A percentile compares a stretch with the other conserved stretches of the same genome.
Conservation (phyloP, 2,888 invertebrate genomes). For the Baccha elongata region DNA sequence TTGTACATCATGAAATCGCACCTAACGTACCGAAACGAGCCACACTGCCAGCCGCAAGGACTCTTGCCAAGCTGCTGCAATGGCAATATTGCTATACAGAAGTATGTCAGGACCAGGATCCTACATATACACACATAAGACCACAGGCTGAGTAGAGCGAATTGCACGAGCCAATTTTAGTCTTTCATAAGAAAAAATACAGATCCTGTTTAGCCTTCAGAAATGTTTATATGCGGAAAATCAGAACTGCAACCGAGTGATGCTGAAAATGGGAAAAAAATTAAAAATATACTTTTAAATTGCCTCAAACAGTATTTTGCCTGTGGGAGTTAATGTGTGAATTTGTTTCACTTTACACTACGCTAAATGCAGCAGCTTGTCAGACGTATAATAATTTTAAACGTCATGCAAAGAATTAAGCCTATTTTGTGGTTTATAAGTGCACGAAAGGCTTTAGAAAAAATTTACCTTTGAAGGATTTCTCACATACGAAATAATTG, state of each 20-base stretch:
- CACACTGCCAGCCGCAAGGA: slow-evolving; percentile 49
- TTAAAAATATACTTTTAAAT: slow-evolving; percentile 49
- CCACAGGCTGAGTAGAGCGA: slow-evolving; percentile 6
- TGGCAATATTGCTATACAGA: slow-evolving; percentile 38
- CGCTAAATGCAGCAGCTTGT: slow-evolving; percentile 23
- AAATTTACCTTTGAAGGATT: neutral
- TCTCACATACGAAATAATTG: neutral
- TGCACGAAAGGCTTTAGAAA: neutral
- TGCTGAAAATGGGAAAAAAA: slow-evolving; percentile 45
- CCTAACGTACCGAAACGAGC: slow-evolving; percentile 40
- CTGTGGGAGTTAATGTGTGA: slow-evolving; percentile 58
- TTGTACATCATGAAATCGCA: slow-evolving; percentile 34
- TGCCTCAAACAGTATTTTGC: slow-evolving; percentile 54
- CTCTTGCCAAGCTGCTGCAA: slow-evolving; percentile 28
- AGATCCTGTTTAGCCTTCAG: slow-evolving; percentile 8
- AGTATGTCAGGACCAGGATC: slow-evolving; percentile 45
- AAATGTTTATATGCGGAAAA: slow-evolving; percentile 11
- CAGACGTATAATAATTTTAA: slow-evolving; percentile 56
- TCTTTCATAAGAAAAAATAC: slow-evolving; percentile 39
- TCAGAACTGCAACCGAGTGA: slow-evolving; percentile 20
- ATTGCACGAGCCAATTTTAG: slow-evolving; percentile 63
- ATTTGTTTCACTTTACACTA: slow-evolving; percentile 41
- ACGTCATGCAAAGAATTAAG: slow-evolving; percentile 33
- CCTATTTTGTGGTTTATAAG: slow-evolving; percentile 37
- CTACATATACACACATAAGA: slow-evolving; percentile 37